Evolutionary conservation across 2,113 vertebrate species (phyloP).

Genomic region (Apistogramma diplotaenia): DNA sequence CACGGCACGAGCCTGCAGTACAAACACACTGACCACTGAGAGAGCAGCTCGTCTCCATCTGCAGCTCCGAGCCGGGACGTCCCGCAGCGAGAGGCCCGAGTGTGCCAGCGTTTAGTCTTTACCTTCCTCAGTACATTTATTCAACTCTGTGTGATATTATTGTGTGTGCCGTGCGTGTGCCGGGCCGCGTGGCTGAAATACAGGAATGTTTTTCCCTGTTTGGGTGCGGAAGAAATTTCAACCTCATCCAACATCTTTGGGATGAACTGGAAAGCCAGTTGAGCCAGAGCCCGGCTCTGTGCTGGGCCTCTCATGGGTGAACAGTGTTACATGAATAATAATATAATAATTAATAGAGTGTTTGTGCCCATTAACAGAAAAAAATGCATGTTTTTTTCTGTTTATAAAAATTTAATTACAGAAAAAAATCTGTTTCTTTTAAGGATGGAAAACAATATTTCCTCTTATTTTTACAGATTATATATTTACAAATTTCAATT

Average conservation of each 20-base stretch:
- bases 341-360: not conserved
- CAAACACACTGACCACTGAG: constrained; percentile 60
- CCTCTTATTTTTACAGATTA: rapidly evolving
- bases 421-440: rapidly evolving
- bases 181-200: not conserved
- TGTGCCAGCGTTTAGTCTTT: not conserved
- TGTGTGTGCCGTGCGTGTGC: not conserved
- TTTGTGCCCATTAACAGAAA: not conserved
- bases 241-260: not conserved
- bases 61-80: not conserved
- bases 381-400: not conserved
- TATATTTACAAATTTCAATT: not conserved
- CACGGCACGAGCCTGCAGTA: constrained; percentile 50
- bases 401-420: not conserved
- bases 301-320: not conserved
- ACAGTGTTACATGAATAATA: not conserved
- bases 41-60: not conserved
- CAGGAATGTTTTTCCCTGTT: not conserved
- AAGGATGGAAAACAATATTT: not conserved
- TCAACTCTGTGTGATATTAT: not conserved
- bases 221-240: not conserved
- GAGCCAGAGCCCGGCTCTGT: not conserved
- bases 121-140: not conserved
- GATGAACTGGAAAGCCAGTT: not conserved
- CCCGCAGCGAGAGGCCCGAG: not conserved